Base-by-base conservation (phyloP, 2,113 vertebrate genomes). In the Entelurus aequoreus region DNA sequence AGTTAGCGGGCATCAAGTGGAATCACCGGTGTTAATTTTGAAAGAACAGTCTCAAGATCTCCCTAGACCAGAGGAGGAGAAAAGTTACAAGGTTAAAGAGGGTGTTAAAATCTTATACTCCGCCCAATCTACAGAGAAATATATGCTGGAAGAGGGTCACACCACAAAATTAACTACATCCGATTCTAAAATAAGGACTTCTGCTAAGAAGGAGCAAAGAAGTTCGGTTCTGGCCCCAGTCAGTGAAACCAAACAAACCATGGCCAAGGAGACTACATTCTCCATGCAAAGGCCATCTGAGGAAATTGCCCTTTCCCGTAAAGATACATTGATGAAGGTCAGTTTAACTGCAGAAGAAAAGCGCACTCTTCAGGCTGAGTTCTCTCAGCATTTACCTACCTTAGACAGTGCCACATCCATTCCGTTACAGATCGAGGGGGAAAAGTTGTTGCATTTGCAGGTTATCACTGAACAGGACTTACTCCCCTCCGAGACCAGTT, bases 71-170 rank as follows among this genome's bases (percentile, higher is more conserved):
- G 75, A 83, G n/a, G 46, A 76, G 6, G 87, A 93, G 73, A 88
- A 70, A 21, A 72, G 89, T 53, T 89, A 88, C 65, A 76, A 81
- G 54, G 84, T 88, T 2, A 91, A 87, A 49, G 92, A 93, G 64
- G 90, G 88, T 5, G 73, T 87, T 47, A 88, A 89, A 68, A 90
- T 90, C 64, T 76, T 92, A 48, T 90, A 90, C 48, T 86, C 90
- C 0, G 86, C 87, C 35, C 75, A 91, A 56, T 89, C 85, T 48
- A 59, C 78, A 14, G 90, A 90, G 50, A 86, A 88, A 19, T 80
- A 46, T 4, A 62, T 84, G 60, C 71, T 93, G 5, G 54, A 74
- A 48, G 90, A 90, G 16, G 86, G 82, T 14, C 88, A 91, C 61
- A 66, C 87, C 16, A 53, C 62, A 61, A 85, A 87, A 14, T 13